Base-by-base conservation (phyloP, 2,113 vertebrate genomes). In the Corythornis vintsioides region DNA sequence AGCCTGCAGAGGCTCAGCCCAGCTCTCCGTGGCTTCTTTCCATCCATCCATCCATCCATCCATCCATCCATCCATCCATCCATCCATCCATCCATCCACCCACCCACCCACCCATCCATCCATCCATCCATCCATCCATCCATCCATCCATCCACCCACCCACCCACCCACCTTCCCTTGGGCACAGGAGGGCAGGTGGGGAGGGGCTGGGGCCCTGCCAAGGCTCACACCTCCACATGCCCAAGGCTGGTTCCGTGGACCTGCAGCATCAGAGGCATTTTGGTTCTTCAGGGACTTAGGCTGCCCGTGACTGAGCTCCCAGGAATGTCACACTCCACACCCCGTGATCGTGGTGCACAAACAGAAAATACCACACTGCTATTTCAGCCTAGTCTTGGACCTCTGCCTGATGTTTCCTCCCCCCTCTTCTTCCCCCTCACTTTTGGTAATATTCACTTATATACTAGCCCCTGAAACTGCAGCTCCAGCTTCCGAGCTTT, bases 281-380 rank as follows among this genome's bases (percentile, higher is more conserved):
- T 26, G 83, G 86, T 64, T 76, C 86, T 63, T 83, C 45, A 13
- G 65, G 35, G 71, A 73, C 72, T 72, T 31, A 66, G 55, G 81
- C 75, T 86, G 59, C 48, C 61, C 70, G 8, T 92, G 81, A 73
- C 77, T 59, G 89, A 79, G 78, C 52, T 90, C 42, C 74, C 78
- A 85, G 82, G 95, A 90, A 90, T 89, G 90, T 92, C 90, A 84
- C 74, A 79, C 71, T 87, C 86, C 33, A 22, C 75, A 59, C 35
- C 42, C 1, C 14, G 14, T 85, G 92, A 89, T 28, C 22, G 7
- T 17, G 2, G 38, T 42, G 47, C 45, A 90, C 72, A 92, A 87
- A 84, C 63, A 79, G 53, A 90, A 96, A 95, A 94, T 76, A 79
- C 64, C 81, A 92, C 75, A 55, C 47, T 85, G 84, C 25, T 59